A percentile compares a stretch with the other conserved stretches of the same genome.
Conservation (phyloP, 2,797 vertebrate genomes). For the Atherinosoma microstoma region DNA sequence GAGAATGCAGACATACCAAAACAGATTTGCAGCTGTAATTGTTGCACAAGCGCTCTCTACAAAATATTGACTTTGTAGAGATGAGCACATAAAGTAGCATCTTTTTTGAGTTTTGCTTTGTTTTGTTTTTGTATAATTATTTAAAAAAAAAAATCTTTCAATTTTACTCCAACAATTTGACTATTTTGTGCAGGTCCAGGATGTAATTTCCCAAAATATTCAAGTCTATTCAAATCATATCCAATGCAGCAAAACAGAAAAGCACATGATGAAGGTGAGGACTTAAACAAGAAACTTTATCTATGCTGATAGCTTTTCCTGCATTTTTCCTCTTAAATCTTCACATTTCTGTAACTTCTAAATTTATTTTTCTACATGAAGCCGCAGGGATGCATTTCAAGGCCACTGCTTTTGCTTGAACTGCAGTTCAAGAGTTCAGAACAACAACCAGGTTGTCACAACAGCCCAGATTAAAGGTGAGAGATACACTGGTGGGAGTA, state of each 20-base stretch:
- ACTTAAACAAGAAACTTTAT: background rate
- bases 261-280: background rate
- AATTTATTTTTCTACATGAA: slow-evolving; percentile 34
- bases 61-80: background rate
- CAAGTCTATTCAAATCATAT: too few species aligned
- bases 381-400: slow-evolving; percentile 43
- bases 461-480: slow-evolving; percentile 48
- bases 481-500: slow-evolving; percentile 5
- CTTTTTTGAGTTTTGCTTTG: background rate
- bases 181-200: background rate
- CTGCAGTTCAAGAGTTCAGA: slow-evolving; percentile 49
- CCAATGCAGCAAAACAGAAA: too few species aligned
- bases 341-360: slow-evolving; percentile 13
- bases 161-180: background rate
- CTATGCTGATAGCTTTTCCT: background rate
- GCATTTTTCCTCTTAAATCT: slow-evolving; percentile 2
- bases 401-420: slow-evolving; percentile 36
- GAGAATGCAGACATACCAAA: background rate
- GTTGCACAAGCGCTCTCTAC: too few species aligned
- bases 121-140: background rate
- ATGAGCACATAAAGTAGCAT: background rate
- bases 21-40: too few species aligned
- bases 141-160: background rate
- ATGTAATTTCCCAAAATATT: too few species aligned
- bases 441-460: slow-evolving; percentile 49